Evolutionary conservation across 1,140 invertebrate species (phyloP), one percentile per base, ranked within the genome.

Genomic region (Drosophila triauraria): DNA sequence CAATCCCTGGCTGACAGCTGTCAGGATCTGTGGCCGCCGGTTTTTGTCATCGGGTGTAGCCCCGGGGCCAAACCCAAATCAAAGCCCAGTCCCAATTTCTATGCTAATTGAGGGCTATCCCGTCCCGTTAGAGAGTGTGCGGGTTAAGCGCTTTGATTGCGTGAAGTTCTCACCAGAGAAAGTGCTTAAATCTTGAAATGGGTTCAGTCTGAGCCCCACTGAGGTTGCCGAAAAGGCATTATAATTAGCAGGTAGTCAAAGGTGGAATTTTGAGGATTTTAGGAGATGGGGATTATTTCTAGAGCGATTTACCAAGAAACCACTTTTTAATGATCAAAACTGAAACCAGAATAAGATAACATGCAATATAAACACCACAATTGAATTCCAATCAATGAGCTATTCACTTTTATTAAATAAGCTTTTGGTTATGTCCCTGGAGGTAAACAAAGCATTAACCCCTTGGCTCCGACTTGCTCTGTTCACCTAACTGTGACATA

Each of bases 71-170:
- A 61, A 79, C 75, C 85, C 71, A 80, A 82, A 82, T 90, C 85
- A 90, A 80, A 50, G 51, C 38, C 43, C 25, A 75, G 75, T 60
- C 38, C 64, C 85, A 90, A 90, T 90, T 85, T 90, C 81, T 90
- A 90, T 90, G 85, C 85, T 91, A 90, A 90, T 90, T 90, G 81
- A 56, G 70, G 68, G 50, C 68, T 44, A 80, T 35, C 27, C 46
- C 17, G 13, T 20, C 2, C 15, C 40, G 64, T 9, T 27, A 25
- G 17, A 23, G 38, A 56, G 71, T 74, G 59, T 63, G 44, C 44
- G 51, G 59, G 58, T 57, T 50, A 57, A 35, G 59, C 35, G 30
- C 46, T 46, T 62, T 69, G 64, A 65, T 83, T 84, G 82, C 69
- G 10, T 42, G 53, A 72, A 72, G n/a, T 71, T 50, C 53, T 43